Evolutionary conservation across 2,797 vertebrate species (phyloP).

Genomic region (Tadarida brasiliensis): DNA sequence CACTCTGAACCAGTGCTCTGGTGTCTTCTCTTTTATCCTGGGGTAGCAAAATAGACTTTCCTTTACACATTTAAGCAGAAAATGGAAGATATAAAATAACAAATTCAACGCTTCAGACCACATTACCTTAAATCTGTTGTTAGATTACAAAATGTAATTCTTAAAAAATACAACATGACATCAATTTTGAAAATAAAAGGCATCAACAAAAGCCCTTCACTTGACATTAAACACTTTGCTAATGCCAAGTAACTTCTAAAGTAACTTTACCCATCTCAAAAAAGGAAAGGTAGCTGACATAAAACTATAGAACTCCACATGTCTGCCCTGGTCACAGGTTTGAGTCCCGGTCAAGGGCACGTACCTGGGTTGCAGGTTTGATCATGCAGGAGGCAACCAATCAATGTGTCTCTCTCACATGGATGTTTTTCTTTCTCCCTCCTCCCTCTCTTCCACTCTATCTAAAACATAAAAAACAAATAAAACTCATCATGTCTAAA

Average conservation of each 20-base stretch:
- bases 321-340: neutral
- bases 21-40: neutral
- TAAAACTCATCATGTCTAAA: neutral
- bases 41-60: neutral
- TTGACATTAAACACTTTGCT: conserved; percentile 25
- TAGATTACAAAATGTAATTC: neutral
- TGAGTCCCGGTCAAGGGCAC: too few relatives aligned
- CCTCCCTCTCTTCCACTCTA: too few relatives aligned
- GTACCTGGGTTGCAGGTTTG: too few relatives aligned
- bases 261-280: neutral
- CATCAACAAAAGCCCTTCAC: neutral
- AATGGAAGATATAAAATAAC: neutral
- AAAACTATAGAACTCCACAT: neutral
- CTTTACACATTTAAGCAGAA: conserved; percentile 17
- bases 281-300: neutral
- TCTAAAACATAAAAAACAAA: too few relatives aligned
- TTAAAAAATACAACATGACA: neutral
- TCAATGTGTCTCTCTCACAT: too few relatives aligned
- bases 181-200: conserved; percentile 20
- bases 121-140: neutral
- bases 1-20: neutral
- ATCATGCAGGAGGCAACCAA: too few relatives aligned
- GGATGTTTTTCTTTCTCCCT: too few relatives aligned
- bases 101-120: neutral
- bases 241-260: neutral